Base-by-base conservation (phyloP, 2,888 invertebrate genomes). In the Atrina japonica region DNA sequence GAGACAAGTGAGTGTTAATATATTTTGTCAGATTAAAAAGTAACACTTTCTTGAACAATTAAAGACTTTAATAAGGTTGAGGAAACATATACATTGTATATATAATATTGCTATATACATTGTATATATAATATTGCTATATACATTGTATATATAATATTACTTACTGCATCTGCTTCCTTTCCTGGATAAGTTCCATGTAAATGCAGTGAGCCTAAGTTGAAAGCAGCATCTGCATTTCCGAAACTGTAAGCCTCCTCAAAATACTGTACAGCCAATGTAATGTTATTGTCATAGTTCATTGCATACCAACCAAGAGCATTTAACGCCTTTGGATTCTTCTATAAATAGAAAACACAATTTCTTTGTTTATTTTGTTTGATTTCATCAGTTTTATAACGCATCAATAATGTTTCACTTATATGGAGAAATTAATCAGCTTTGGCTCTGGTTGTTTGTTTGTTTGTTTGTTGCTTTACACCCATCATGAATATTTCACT, bases 301-400 rank as follows among this genome's bases (percentile, higher is more conserved):
- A 88, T 75, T 0, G 88, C 88, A 64, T 87, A 79, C 89, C 89
- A 90, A 0, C 90, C 90, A 9, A 90, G 78, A 0, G 88, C 88
- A 56, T 85, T 88, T 23, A 88, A 64, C 0, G 90, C 88, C 23
- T 76, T 59, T 0, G 87, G 85, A 63, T 87, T 83, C 52, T 83
- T 78, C 88, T 88, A 73, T 2, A 76, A 68, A 49, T 70, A 29
- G 11, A 56, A 41, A 35, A 60, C 7, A 71, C 70, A 61, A 25
- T 58, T 3, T 1, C 16, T 0, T 50, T 16, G 11, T 27, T 1
- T 43, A 1, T 27, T 23, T 35, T 16, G n/a, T 27, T 30, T 16
- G 1, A n/a, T 21, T 29, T 18, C 50, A 40, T 9, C 16, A 41
- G 2, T 23, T 14, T n/a, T n/a, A n/a, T n/a, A n/a, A n/a, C n/a